A percentile compares a stretch with the other conserved stretches of the same genome.
Evolutionary conservation across 2,113 vertebrate species (phyloP).

Genomic region (Oncorhynchus kisutch): DNA sequence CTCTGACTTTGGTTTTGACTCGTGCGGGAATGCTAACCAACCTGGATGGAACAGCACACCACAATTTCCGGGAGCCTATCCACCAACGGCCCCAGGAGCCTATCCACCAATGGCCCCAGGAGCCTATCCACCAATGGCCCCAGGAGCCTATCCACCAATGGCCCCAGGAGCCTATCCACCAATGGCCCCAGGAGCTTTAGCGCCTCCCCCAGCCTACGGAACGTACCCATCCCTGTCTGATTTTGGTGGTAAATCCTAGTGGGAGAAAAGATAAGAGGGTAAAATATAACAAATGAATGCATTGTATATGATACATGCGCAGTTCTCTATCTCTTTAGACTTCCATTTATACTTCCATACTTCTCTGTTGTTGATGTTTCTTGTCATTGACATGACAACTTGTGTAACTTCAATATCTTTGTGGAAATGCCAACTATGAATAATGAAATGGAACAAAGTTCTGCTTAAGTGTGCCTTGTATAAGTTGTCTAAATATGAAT

Average conservation of each 20-base stretch:
- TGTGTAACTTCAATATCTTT: too few species aligned
- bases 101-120: too few species aligned
- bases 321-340: neutral
- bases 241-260: neutral
- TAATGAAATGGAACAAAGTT: too few species aligned
- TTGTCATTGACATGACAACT: neutral
- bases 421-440: too few species aligned
- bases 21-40: constrained; percentile 23
- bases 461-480: too few species aligned
- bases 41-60: neutral
- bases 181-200: constrained; percentile 35
- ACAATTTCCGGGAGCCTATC: neutral
- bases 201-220: neutral
- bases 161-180: too few species aligned
- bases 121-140: too few species aligned
- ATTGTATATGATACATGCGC: too few species aligned
- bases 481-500: too few species aligned
- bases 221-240: neutral
- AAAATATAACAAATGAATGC: neutral
- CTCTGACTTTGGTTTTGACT: constrained; percentile 29
- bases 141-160: too few species aligned
- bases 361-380: neutral
- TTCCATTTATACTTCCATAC: neutral
- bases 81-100: neutral
- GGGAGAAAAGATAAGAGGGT: neutral